A percentile compares a stretch with the other conserved stretches of the same genome.
phyloP scores from a whole-genome alignment of 2,113 vertebrate genomes.

The Nipponia nippon region DNA sequence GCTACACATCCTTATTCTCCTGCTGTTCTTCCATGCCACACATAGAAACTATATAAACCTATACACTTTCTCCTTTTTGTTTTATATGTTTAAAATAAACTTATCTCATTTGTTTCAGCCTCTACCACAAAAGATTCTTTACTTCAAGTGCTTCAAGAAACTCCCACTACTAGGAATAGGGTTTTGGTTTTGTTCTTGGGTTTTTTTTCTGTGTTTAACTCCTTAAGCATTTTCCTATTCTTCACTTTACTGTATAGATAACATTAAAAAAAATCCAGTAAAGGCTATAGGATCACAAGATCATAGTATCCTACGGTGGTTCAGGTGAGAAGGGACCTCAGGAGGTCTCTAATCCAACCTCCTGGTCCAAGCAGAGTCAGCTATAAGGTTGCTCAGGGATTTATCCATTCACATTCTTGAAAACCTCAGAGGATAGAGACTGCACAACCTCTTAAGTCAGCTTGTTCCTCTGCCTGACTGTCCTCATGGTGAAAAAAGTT shows the following conservation, averaged over 20 bases:
- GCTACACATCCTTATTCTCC: not conserved
- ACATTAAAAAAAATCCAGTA: not conserved
- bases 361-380: not conserved
- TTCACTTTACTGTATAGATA: not conserved
- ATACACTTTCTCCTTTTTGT: not conserved
- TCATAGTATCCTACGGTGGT: not conserved
- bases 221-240: not conserved
- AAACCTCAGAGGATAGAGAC: not conserved
- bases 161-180: not conserved
- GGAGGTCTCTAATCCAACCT: not conserved
- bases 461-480: not conserved
- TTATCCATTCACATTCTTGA: not conserved
- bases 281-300: not conserved
- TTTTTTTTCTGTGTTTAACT: not conserved
- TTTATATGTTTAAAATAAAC: not conserved
- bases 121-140: not conserved
- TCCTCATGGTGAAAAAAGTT: not conserved
- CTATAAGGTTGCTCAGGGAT: not conserved
- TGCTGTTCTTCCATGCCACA: not conserved
- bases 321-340: not conserved
- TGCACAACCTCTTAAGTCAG: not conserved
- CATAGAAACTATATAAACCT: not conserved
- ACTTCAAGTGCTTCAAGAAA: not conserved
- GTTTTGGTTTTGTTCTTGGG: too few relatives aligned
- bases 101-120: not conserved